Conservation (phyloP, 2,113 vertebrate species). For the Tenebrosternarchus preto region DNA sequence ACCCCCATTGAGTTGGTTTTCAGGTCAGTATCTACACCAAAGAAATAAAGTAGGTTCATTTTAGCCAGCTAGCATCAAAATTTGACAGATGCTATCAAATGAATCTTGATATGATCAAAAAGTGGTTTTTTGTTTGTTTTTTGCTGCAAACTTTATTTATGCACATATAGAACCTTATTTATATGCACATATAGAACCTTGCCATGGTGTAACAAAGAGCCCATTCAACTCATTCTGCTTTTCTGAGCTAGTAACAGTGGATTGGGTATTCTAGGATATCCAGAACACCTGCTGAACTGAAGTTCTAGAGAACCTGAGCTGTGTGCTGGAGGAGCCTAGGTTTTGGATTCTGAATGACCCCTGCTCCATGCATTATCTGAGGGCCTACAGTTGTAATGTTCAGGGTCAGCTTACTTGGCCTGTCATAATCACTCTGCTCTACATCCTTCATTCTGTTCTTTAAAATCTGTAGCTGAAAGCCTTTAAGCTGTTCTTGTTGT, state of each 20-base stretch:
- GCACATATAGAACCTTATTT: neutral
- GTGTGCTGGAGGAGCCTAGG: neutral
- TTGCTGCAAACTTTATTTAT: neutral
- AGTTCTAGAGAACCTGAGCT: neutral
- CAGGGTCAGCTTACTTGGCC: neutral
- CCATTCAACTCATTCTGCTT: no score
- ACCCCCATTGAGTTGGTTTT: neutral
- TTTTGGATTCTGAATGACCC: neutral
- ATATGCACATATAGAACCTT: neutral
- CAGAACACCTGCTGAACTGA: neutral
- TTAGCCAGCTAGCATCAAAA: neutral
- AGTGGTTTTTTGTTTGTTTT: neutral
- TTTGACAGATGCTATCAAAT: neutral
- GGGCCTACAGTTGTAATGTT: constrained; percentile 6
- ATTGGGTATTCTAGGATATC: neutral
- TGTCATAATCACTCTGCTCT: neutral
- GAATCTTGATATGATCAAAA: no score
- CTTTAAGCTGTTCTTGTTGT: constrained; percentile 14
- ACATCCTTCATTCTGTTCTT: neutral
- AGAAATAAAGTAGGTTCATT: neutral
- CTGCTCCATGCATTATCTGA: neutral
- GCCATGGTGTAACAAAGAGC: neutral
- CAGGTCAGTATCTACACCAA: neutral
- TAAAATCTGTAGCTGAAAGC: neutral
- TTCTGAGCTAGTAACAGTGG: neutral